Conservation (phyloP, 2,113 vertebrate species). For the Dasyprocta punctata region DNA sequence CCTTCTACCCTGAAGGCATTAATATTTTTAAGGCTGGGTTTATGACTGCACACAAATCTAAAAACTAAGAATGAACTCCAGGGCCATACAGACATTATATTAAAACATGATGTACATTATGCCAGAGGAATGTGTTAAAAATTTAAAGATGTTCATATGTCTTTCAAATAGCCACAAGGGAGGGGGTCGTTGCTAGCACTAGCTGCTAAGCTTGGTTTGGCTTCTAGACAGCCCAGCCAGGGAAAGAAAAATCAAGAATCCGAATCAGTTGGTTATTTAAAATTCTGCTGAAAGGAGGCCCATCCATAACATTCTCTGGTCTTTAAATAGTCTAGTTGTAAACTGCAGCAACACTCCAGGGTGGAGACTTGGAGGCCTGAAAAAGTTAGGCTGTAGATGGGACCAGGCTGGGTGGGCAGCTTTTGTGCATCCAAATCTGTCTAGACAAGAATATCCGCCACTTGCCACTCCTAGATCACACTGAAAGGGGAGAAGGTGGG, state of each 20-base stretch:
- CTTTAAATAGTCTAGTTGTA: slow-evolving; percentile 26
- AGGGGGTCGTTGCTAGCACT: background rate
- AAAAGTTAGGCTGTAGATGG: slow-evolving; percentile 47
- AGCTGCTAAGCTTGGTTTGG: slow-evolving; percentile 34
- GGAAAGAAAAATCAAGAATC: slow-evolving; percentile 26
- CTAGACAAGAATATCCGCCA: slow-evolving; percentile 56
- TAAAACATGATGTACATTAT: slow-evolving; percentile 61
- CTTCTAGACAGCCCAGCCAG: slow-evolving; percentile 37
- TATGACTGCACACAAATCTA: slow-evolving; percentile 61
- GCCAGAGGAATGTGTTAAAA: background rate
- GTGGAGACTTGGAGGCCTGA: slow-evolving; percentile 51
- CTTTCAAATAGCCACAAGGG: slow-evolving; percentile 27
- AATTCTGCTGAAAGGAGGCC: background rate
- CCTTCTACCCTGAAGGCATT: slow-evolving; percentile 49
- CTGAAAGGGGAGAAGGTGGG: slow-evolving; percentile 37
- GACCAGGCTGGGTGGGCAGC: slow-evolving; percentile 56
- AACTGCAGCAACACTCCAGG: slow-evolving; percentile 11
- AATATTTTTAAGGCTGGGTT: slow-evolving; percentile 71
- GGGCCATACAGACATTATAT: slow-evolving; percentile 61
- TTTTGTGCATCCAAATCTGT: slow-evolving; percentile 75
- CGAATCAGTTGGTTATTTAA: slow-evolving; percentile 12
- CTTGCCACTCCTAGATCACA: background rate
- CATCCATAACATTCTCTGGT: background rate
- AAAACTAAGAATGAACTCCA: slow-evolving; percentile 79
- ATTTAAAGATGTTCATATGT: slow-evolving; percentile 28